Base-by-base conservation (phyloP, 2,888 invertebrate genomes). In the Xylocampa areola region DNA sequence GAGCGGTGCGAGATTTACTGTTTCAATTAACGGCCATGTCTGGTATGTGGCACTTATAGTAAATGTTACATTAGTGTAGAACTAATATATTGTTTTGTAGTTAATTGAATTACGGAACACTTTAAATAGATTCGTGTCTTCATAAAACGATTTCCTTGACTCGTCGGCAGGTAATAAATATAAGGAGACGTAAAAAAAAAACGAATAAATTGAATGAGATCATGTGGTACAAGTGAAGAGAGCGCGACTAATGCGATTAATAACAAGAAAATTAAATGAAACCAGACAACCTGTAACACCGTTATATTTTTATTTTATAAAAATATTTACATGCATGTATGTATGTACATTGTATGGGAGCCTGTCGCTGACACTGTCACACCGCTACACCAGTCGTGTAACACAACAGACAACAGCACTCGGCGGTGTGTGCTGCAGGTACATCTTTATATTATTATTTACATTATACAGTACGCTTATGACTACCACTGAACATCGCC, bases 261-360 rank as follows among this genome's bases (percentile, higher is more conserved):
- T n/a, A n/a, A n/a, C n/a, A n/a, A n/a, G n/a, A n/a, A n/a, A n/a
- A n/a, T 0, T 11, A 40, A 73, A 61, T 65, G n/a, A 74, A 73
- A 73, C 36, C 2, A 32, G 10, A 25, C 25, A 36, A 6, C 57
- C 39, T 52, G 70, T 76, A 79, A 81, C 81, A 79, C 70, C 71
- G 71, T 81, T 81, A 78, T 68, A 79, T 72, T 75, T 76, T 65
- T 72, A 76, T 73, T 68, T 79, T 81, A 81, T 68, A 83, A 83
- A 84, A 83, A 60, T 75, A 82, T 79, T 73, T 80, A 84, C 82
- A 82, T 33, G 14, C 73, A 71, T 77, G 36, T 77, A 82, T 33
- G 14, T 74, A 71, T 77, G 36, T 77, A 76, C 73, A 73, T 13
- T 14, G 30, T 17, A 19, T 14, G 19, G 6, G n/a, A n/a, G 14